Base-by-base conservation (phyloP, 2,113 vertebrate genomes). In the Gopherus evgoodei region DNA sequence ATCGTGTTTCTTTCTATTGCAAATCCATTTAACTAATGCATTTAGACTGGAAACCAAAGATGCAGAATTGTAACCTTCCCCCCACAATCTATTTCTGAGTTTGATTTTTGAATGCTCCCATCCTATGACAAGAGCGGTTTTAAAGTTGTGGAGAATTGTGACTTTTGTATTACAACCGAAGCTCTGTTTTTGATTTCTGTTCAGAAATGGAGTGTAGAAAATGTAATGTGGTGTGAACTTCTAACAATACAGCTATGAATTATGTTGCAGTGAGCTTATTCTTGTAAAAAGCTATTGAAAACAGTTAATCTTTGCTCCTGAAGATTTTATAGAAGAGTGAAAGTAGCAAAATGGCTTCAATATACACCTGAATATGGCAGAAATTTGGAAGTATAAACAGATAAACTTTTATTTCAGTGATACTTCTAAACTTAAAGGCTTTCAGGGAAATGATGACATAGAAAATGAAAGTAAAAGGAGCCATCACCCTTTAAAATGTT, bases 381-480 rank as follows among this genome's bases (percentile, higher is more conserved):
- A 62, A 86, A 91, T 72, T 19, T 17, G n/a, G 86, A 88, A 54
- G 27, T 0, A 13, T 27, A 4, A 80, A 78, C 11, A 81, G 2
- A 49, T 0, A 47, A 91, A 35, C 62, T 52, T 50, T 35, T n/a
- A 83, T 83, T 88, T 86, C 87, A 69, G 35, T n/a, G 62, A n/a
- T n/a, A 69, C 17, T n/a, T 69, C 13, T 35, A 44, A 76, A 44
- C 11, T 25, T 76, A 84, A 92, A 94, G 79, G 11, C 53, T 92
- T 92, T 57, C 53, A 57, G 38, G 25, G 82, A 75, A 54, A 95
- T 81, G 84, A 0, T 25, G 82, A 50, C 54, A 93, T 21, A 79
- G 75, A 96, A 97, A 97, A 92, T 96, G 93, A 97, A 97, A 97
- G 93, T 69, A 95, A 97, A 97, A 97, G 87, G 95, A 95, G 79